Evolutionary conservation across 1,140 invertebrate species (phyloP).

Genomic region (Colletes latitarsis): DNA sequence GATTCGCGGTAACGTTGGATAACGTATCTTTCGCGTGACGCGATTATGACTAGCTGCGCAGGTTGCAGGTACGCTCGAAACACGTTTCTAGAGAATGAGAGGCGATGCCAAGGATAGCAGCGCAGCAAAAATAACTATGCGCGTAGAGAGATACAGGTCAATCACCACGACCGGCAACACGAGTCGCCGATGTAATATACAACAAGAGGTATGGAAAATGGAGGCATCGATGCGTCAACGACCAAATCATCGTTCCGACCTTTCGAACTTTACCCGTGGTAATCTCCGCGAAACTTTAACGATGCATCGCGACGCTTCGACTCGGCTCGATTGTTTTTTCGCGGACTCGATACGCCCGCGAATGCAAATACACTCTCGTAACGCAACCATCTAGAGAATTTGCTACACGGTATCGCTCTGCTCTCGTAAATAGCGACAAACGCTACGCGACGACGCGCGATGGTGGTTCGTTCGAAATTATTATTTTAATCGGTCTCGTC

Average conservation of each 20-base stretch:
- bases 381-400: not conserved
- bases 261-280: constrained; percentile 14
- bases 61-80: not conserved
- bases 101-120: constrained; percentile 5
- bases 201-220: constrained; percentile 48
- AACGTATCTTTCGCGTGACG: too few relatives aligned
- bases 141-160: constrained; percentile 50
- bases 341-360: not conserved
- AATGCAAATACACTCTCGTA: not conserved
- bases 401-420: too few relatives aligned
- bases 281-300: constrained; percentile 8
- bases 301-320: not conserved
- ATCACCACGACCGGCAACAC: constrained; percentile 14
- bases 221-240: constrained; percentile 37
- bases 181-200: constrained; percentile 24
- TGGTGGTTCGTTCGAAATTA: too few relatives aligned
- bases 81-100: not conserved
- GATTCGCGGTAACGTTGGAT: too few relatives aligned
- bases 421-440: too few relatives aligned
- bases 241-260: constrained; percentile 48
- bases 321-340: not conserved
- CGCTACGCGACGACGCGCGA: too few relatives aligned
- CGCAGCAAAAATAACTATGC: constrained; percentile 36
- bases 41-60: too few relatives aligned
- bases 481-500: too few relatives aligned